Percentiles rank a stretch among this genome's conserved stretches.
These are phyloP conservation scores for Scolanthus callimorphus DNA, from an alignment of 92 coral and sea anemone species.

Conservation along the genomic window DNA sequence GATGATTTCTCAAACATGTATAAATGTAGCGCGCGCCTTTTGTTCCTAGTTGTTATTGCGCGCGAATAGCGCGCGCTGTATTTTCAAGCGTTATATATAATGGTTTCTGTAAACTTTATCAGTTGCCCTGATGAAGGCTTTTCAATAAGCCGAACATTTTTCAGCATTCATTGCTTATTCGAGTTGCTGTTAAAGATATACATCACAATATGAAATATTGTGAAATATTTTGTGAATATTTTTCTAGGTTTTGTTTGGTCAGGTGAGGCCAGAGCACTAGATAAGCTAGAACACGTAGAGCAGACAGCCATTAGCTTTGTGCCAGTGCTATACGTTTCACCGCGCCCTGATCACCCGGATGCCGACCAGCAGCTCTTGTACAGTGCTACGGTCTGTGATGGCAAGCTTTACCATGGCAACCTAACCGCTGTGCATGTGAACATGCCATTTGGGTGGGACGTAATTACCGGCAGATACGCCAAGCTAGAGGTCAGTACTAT, in stretches of 20 bases:
- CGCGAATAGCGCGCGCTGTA: too few relatives aligned
- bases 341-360: conserved; percentile 21
- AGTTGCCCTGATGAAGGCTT: too few relatives aligned
- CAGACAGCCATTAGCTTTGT: conserved; percentile 21
- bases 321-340: conserved; percentile 63
- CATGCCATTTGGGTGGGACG: conserved; percentile 64
- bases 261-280: too few relatives aligned
- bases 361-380: conserved; percentile 37
- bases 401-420: conserved; percentile 32
- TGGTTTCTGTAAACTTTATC: too few relatives aligned
- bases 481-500: conserved; percentile 61
- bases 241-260: not conserved
- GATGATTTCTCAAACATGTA: too few relatives aligned
- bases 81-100: too few relatives aligned
- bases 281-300: not conserved
- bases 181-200: too few relatives aligned
- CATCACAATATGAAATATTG: not conserved
- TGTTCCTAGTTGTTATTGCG: too few relatives aligned
- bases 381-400: conserved; percentile 57
- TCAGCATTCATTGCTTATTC: too few relatives aligned
- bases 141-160: too few relatives aligned
- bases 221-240: too few relatives aligned
- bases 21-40: too few relatives aligned
- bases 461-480: conserved; percentile 25
- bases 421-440: conserved; percentile 45